A percentile compares a stretch with the other conserved stretches of the same genome.
Conservation (phyloP, 37 sponge, comb jelly and placozoan genomes). For the Oscarella lobularis region DNA sequence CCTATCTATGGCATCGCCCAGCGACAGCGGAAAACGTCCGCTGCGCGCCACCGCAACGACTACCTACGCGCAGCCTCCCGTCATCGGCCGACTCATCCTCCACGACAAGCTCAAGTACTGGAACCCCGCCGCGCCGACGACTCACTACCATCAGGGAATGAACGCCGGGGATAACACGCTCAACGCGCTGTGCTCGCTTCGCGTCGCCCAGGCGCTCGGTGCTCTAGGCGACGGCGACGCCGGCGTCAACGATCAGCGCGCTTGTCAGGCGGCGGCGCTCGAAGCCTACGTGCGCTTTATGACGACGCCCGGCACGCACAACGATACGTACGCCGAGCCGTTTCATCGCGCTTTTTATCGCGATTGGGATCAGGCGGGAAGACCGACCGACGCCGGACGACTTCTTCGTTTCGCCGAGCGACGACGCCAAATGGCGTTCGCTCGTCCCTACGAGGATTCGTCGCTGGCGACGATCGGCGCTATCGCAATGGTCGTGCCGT, state of each 20-base stretch:
- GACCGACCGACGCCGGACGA: neutral
- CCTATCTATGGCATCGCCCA: neutral
- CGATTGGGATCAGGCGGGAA: neutral
- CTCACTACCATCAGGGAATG: neutral
- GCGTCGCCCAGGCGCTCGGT: neutral
- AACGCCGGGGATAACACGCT: neutral
- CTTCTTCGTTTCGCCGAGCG: neutral
- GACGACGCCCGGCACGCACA: constrained; percentile 1
- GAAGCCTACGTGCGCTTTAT: neutral
- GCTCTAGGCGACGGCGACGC: neutral
- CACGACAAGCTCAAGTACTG: neutral
- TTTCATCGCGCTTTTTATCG: neutral
- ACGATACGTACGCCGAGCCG: constrained; percentile 1
- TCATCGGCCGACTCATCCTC: neutral
- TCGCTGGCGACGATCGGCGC: neutral
- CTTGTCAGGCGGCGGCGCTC: neutral
- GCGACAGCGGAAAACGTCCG: neutral
- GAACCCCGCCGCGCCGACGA: neutral
- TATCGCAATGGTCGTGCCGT: neutral
- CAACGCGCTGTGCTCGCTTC: neutral
- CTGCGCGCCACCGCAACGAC: neutral
- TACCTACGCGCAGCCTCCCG: neutral
- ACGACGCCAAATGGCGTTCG: neutral
- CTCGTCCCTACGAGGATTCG: neutral
- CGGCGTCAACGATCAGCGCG: too few species aligned